Evolutionary conservation across 1,140 invertebrate genomes (phyloP).

Genomic region (Muscidifurax raptorellus): DNA sequence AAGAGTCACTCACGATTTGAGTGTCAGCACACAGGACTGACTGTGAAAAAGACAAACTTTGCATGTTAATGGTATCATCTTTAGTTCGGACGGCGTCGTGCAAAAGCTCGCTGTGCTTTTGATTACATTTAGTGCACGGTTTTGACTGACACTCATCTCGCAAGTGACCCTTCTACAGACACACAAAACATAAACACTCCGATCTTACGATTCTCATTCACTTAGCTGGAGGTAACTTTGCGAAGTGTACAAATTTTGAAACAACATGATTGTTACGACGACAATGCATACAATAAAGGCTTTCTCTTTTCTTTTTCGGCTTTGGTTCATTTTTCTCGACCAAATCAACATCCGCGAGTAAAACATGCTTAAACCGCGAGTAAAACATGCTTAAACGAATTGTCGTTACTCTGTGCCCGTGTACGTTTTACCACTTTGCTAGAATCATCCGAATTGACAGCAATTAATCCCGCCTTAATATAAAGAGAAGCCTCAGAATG

Average conservation of each 20-base stretch:
- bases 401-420: neutral
- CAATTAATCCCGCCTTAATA: neutral
- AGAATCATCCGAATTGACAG: neutral
- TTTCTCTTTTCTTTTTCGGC: neutral
- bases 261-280: neutral
- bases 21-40: neutral
- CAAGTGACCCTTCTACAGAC: neutral
- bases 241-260: neutral
- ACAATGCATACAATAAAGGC: neutral
- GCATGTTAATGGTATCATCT: neutral
- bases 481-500: neutral
- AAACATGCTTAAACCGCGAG: neutral
- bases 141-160: neutral
- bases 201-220: neutral
- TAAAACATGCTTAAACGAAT: neutral
- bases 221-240: neutral
- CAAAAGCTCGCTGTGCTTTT: neutral
- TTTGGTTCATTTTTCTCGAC: neutral
- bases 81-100: neutral
- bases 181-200: neutral
- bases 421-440: neutral
- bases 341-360: neutral
- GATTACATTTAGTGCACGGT: neutral
- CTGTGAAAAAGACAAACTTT: neutral
- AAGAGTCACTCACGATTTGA: neutral